phyloP scores from a whole-genome alignment of 2,113 vertebrate genomes.

The Periophthalmus modestus region DNA sequence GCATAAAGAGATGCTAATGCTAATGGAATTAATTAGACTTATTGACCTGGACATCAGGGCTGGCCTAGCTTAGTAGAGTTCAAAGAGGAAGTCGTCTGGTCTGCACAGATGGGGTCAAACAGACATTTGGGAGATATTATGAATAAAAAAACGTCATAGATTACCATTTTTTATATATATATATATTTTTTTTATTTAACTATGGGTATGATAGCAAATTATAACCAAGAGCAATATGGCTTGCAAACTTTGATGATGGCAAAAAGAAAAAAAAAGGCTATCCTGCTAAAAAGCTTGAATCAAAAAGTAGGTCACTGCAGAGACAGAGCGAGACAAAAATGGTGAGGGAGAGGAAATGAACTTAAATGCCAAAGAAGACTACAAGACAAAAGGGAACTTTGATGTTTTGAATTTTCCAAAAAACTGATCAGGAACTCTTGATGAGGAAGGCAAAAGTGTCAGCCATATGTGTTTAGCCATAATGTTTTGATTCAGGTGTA shows the following conservation, averaged over 20 bases:
- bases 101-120: neutral
- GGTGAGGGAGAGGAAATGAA: neutral
- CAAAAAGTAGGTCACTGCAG: constrained; percentile 41
- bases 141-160: neutral
- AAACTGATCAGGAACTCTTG: neutral
- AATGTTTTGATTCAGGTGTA: neutral
- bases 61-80: neutral
- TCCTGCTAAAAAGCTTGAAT: constrained; percentile 34
- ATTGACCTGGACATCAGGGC: neutral
- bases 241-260: too few relatives aligned
- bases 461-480: neutral
- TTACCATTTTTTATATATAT: neutral
- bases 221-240: neutral
- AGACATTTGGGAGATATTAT: neutral
- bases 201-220: neutral
- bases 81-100: neutral
- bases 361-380: neutral
- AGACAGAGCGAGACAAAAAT: neutral
- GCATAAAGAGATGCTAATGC: neutral
- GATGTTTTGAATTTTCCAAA: neutral
- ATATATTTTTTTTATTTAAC: neutral
- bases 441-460: neutral
- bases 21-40: neutral
- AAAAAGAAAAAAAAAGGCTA: neutral
- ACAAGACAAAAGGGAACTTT: constrained; percentile 8